phyloP scores from a whole-genome alignment of 2,888 invertebrate species.

The Drosophila acutilabella region DNA sequence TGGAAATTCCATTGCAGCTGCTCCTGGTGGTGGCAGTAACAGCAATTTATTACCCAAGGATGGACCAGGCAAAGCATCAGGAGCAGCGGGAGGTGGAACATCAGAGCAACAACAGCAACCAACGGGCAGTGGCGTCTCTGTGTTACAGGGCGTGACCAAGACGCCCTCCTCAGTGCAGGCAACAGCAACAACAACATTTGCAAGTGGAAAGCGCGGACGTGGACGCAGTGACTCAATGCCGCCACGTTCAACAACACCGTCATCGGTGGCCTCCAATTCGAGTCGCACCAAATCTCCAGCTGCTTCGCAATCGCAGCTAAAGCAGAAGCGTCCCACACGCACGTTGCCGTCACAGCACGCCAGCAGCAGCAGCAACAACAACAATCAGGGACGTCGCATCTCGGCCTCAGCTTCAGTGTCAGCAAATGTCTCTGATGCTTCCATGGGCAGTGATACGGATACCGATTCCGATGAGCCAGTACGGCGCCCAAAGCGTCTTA shows the following conservation, averaged over 20 bases:
- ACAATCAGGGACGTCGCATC: constrained; percentile 85
- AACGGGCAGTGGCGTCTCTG: constrained; percentile 6
- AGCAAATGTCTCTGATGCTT: constrained; percentile 86
- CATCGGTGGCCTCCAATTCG: constrained; percentile 88
- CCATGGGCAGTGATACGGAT: constrained; percentile 87
- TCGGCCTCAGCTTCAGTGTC: constrained; percentile 80
- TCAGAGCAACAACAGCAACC: constrained; percentile 28
- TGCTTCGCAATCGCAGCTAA: constrained; percentile 84
- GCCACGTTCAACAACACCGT: constrained; percentile 88
- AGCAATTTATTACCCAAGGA: constrained; percentile 25
- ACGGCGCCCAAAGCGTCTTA: constrained; percentile 77
- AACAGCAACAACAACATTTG: constrained; percentile 11
- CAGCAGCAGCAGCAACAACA: constrained; percentile 32
- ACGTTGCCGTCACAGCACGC: constrained; percentile 62
- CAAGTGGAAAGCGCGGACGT: constrained; percentile 85
- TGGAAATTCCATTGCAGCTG: constrained; percentile 31
- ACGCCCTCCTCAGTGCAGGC: constrained; percentile 14
- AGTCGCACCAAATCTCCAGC: constrained; percentile 89
- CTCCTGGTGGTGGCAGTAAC: constrained; percentile 3
- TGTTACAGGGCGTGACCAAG: constrained; percentile 29
- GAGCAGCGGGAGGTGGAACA: constrained; percentile 54
- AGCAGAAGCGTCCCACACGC: constrained; percentile 85
- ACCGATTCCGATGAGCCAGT: constrained; percentile 86
- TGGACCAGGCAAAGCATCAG: constrained; percentile 25
- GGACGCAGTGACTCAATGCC: constrained; percentile 86